phyloP scores from a whole-genome alignment of 92 coral and sea anemone genomes.

The Porites divaricata region DNA sequence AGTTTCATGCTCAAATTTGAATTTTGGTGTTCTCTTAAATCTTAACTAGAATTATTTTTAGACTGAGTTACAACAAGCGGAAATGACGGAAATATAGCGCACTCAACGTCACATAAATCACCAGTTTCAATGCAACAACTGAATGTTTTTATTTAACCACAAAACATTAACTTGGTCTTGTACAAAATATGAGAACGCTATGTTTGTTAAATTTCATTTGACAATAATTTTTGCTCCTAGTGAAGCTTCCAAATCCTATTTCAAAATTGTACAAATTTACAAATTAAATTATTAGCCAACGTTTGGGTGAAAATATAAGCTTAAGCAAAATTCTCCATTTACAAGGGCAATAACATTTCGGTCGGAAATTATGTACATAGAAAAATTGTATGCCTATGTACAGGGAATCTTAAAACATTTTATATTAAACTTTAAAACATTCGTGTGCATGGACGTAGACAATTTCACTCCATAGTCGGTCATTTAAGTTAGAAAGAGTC shows the following conservation, averaged over 20 bases:
- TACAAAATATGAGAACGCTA: slow-evolving; percentile 48
- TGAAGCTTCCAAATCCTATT: slow-evolving; percentile 32
- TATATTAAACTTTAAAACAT: slow-evolving; percentile 33
- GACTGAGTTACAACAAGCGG: neutral
- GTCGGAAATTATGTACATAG: slow-evolving; percentile 26
- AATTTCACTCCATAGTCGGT: slow-evolving; percentile 11
- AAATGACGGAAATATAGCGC: neutral
- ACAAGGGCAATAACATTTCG: slow-evolving; percentile 3
- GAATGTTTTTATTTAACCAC: slow-evolving; percentile 16
- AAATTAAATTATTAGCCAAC: slow-evolving; percentile 27
- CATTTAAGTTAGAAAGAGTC: neutral
- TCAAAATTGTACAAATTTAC: slow-evolving; percentile 47
- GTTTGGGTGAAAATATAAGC: slow-evolving; percentile 17
- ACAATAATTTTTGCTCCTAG: slow-evolving; percentile 28
- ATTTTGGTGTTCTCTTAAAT: neutral
- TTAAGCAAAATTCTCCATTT: slow-evolving; percentile 30
- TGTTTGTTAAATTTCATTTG: slow-evolving; percentile 11
- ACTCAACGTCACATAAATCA: neutral
- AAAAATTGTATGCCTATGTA: slow-evolving; percentile 40
- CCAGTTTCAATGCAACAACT: slow-evolving; percentile 13
- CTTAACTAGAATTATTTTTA: neutral
- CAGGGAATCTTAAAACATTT: slow-evolving; percentile 31
- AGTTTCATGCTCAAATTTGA: neutral
- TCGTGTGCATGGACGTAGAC: slow-evolving; percentile 19
- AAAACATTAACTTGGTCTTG: slow-evolving; percentile 16